A percentile compares a stretch with the other conserved stretches of the same genome.
These are phyloP conservation scores for Tethya wilhelma DNA, from an alignment of 37 sponge, comb jelly and placozoan species.

Conservation along the genomic window DNA sequence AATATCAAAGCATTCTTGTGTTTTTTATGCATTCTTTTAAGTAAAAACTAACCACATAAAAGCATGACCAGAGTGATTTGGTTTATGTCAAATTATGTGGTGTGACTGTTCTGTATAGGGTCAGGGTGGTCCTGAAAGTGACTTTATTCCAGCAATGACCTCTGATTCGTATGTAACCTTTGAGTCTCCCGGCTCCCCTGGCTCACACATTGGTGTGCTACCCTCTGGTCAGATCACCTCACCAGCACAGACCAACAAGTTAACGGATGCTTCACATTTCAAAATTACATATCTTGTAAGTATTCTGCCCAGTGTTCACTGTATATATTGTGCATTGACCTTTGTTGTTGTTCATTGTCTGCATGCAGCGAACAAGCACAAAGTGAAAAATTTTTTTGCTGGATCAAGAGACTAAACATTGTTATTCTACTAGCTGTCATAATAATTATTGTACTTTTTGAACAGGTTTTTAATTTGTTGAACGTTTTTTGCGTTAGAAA, in stretches of 20 bases:
- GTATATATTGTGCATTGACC: background rate
- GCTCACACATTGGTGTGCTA: slow-evolving; percentile 63
- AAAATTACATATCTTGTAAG: slow-evolving; percentile 42
- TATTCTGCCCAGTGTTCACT: background rate
- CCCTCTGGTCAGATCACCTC: slow-evolving; percentile 66
- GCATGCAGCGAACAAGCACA: too few relatives aligned
- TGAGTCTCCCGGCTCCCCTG: slow-evolving; percentile 44
- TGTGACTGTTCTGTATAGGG: slow-evolving; percentile 30
- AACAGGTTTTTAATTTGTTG: too few relatives aligned
- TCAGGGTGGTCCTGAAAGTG: slow-evolving; percentile 74
- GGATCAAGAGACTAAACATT: too few relatives aligned
- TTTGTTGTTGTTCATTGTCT: background rate
- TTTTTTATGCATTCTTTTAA: too few relatives aligned
- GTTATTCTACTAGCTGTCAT: too few relatives aligned
- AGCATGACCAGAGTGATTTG: too few relatives aligned
- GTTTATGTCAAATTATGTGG: background rate
- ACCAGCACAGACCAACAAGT: slow-evolving; percentile 72
- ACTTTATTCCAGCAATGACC: slow-evolving; percentile 55
- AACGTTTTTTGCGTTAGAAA: too few relatives aligned
- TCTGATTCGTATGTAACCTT: slow-evolving; percentile 42
- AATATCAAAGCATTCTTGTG: background rate
- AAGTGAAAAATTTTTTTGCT: too few relatives aligned
- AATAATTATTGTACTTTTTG: too few relatives aligned
- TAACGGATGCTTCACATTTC: slow-evolving; percentile 60
- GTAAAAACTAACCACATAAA: background rate